A percentile compares a stretch with the other conserved stretches of the same genome.
Conservation (phyloP, 2,888 invertebrate genomes). For the Oscheius sp. region DNA sequence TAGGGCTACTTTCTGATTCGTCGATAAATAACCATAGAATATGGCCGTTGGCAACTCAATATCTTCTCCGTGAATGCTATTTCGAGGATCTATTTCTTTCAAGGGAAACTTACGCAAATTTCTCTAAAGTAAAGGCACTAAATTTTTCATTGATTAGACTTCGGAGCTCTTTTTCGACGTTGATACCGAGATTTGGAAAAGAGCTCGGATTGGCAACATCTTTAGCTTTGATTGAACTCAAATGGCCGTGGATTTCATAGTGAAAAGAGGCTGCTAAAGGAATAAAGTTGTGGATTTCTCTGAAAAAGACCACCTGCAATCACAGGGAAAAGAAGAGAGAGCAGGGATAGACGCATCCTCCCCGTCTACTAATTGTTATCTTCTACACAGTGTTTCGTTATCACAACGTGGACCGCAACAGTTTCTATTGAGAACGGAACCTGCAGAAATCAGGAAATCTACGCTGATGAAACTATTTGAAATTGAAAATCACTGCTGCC, state of each 20-base stretch:
- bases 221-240: background rate
- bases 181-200: background rate
- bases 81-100: no score
- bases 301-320: constrained; percentile 1
- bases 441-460: background rate
- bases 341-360: background rate
- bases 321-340: background rate
- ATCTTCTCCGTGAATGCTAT: constrained; percentile 14
- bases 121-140: background rate
- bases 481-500: background rate
- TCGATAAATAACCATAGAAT: constrained; percentile 5
- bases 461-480: background rate
- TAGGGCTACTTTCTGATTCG: background rate
- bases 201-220: background rate
- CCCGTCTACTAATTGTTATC: constrained; percentile 8
- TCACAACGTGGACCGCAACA: constrained; percentile 1
- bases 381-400: background rate
- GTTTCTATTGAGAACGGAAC: background rate
- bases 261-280: background rate
- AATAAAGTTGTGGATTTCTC: background rate
- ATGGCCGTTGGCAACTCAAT: background rate
- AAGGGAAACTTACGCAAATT: background rate
- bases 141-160: background rate
- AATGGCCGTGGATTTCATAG: constrained; percentile 7
- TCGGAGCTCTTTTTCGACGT: background rate